phyloP scores from a whole-genome alignment of 2,888 invertebrate species.

The Epiblema foenella region DNA sequence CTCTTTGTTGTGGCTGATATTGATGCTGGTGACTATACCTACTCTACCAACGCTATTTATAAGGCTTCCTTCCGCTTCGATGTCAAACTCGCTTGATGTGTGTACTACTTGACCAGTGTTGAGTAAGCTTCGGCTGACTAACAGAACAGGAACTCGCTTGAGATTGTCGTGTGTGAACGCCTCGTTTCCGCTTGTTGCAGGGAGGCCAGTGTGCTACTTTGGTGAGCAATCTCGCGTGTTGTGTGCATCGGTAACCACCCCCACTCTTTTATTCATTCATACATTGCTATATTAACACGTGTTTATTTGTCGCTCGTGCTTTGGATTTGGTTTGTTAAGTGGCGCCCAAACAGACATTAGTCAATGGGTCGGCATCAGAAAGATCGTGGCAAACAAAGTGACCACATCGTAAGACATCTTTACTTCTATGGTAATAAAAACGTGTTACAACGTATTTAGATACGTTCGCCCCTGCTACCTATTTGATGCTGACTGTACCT shows the following conservation, averaged over 20 bases:
- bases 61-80: slow-evolving; percentile 30
- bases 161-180: slow-evolving; percentile 70
- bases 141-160: slow-evolving; percentile 47
- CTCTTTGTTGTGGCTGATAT: no score
- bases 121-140: slow-evolving; percentile 44
- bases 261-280: slow-evolving; percentile 88
- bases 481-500: no score
- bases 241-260: slow-evolving; percentile 96
- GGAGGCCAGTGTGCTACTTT: slow-evolving; percentile 97
- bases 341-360: slow-evolving; percentile 44
- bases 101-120: slow-evolving; percentile 39
- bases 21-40: background rate
- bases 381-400: no score
- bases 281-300: slow-evolving; percentile 79
- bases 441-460: no score
- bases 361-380: no score
- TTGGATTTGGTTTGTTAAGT: slow-evolving; percentile 59
- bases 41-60: slow-evolving; percentile 9
- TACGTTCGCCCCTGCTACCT: no score
- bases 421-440: no score
- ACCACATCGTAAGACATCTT: no score
- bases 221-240: slow-evolving; percentile 98
- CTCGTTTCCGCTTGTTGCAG: slow-evolving; percentile 87
- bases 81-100: slow-evolving; percentile 39
- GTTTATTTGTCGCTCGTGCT: slow-evolving; percentile 68